Evolutionary conservation across 1,140 invertebrate genomes (phyloP).

Genomic region (Tribolium madens): DNA sequence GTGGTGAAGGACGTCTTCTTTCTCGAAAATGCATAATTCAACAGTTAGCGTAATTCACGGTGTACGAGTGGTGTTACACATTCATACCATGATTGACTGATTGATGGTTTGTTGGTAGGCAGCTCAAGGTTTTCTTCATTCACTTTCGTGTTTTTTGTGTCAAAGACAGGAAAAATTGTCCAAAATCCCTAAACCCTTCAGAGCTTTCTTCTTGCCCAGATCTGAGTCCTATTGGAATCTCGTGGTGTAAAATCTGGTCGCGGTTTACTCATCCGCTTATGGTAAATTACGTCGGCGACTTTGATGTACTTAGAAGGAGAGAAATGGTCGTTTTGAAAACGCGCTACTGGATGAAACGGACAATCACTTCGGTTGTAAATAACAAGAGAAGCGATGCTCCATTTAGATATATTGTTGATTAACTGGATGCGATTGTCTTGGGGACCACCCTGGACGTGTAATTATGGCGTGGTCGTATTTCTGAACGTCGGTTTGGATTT

Average conservation of each 20-base stretch:
- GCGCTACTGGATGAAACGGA: conserved; percentile 9
- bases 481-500: conserved; percentile 13
- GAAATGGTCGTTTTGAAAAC: conserved; percentile 23
- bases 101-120: background rate
- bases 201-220: no score
- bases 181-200: background rate
- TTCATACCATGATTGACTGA: conserved; percentile 1
- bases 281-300: conserved; percentile 18
- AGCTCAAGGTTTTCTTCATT: background rate
- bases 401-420: conserved; percentile 32
- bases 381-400: conserved; percentile 6
- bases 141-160: background rate
- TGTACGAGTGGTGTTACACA: background rate
- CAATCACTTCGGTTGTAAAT: conserved; percentile 10
- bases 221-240: background rate
- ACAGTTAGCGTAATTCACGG: conserved; percentile 1
- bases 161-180: no score
- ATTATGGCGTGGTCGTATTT: conserved; percentile 25
- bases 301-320: conserved; percentile 27
- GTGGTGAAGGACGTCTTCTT: background rate
- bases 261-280: conserved; percentile 24
- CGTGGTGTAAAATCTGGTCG: background rate
- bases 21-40: background rate
- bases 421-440: conserved; percentile 27
- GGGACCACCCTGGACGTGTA: conserved; percentile 35